Evolutionary conservation across 2,797 vertebrate species (phyloP), one percentile per base, ranked within the genome.

Genomic region (Mionectes olivaceus): DNA sequence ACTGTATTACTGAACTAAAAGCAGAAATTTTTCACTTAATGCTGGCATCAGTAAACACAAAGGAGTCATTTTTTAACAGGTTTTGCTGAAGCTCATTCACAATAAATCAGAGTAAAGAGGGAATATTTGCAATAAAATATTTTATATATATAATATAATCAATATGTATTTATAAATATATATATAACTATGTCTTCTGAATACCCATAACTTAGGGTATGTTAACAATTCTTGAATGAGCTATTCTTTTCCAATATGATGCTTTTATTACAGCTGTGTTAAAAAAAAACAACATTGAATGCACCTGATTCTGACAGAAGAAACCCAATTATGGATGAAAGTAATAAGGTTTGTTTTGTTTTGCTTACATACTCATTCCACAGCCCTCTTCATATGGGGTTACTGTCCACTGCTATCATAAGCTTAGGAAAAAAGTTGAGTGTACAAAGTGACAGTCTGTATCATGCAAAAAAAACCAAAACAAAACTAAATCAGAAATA

Each of bases 281-380:
- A 50, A 69, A 60, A 69, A 60, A 43, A 44, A 61, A 9, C 85
- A 61, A 9, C 85, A 65, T 1, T 61, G 19, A 83, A 71, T 53
- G 46, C 3, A 49, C 2, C 4, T 63, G 25, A 83, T 53, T 46
- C 13, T 53, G 8, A 83, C 11, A 87, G 8, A 87, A 76, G 9
- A 84, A 55, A 77, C 75, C 11, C 8, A 67, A 23, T 22, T 65
- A 79, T 0, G 0, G 19, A 28, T 24, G 1, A 56, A 87, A 77
- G 21, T 13, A 76, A 57, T 12, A 2, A 7, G 3, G 0, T 2
- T 46, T 3, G 0, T 12, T 59, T 43, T 37, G 23, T 37, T 90
- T 89, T 76, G 17, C 23, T 69, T 55, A 65, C 73, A 49, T 37
- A 49, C 28, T 52, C 25, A 41, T 84, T 82, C 10, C 25, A 69